Evolutionary conservation across 2,888 invertebrate genomes (phyloP), one percentile per base, ranked within the genome.

Genomic region (Sphinx pinastri): DNA sequence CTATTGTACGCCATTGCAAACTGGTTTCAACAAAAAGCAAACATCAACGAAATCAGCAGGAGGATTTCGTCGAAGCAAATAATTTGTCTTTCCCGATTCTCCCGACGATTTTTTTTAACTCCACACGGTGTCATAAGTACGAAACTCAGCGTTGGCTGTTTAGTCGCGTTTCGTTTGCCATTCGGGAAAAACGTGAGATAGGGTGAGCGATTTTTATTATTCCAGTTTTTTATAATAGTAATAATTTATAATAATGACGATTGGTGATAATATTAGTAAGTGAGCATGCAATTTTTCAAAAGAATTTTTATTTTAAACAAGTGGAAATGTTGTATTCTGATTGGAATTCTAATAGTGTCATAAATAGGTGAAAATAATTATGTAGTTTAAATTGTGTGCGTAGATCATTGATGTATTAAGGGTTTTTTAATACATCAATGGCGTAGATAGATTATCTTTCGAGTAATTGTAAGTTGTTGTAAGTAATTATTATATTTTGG

Each of bases 91-190:
- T 59, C 58, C 58, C 31, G 58, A 6, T 25, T 19, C 58, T 59
- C 58, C 58, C 58, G 58, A 31, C 58, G 31, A 59, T 14, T 38
- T 57, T 57, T 57, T 57, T 57, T 57, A 13, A 57, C 38, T 8
- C 25, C 13, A 13, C 13, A 57, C 25, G 10, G 31, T 38, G 7
- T 14, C 31, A 58, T 59, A 13, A 57, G 5, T 6, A 0, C 12
- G 57, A 2, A 57, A 38, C n/a, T 11, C 31, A 12, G n/a, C 31
- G 31, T 31, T 38, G 58, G 31, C 58, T 12, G 57, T 59, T 59
- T 59, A 59, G 58, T 59, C 14, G 58, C 58, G 38, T 59, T 38
- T 38, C 58, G 58, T 38, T 59, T 38, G 58, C 58, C 58, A 59
- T 38, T 38, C 58, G 38, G 58, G 58, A 38, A 59, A 31, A 59